Base-by-base conservation (phyloP, 2,797 vertebrate species). In the Ceyx erithaca region DNA sequence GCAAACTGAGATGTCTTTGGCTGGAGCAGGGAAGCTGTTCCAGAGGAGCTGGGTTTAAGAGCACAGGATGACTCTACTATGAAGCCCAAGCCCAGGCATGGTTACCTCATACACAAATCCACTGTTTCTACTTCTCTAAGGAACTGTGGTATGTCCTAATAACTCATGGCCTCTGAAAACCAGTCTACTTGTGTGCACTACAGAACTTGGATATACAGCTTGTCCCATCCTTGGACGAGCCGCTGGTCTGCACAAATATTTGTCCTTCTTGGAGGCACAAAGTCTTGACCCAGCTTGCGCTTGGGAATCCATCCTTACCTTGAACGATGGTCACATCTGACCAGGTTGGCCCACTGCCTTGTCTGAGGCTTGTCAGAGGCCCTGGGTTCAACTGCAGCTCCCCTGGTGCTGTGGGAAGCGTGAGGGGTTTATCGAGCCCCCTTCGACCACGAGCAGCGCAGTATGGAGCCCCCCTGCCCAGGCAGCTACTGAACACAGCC, bases 251-350 rank as follows among this genome's bases (percentile, higher is more conserved):
- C 59, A 69, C 63, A 63, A 79, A 28, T 40, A 33, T 70, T 86
- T 95, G 90, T 57, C 62, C 66, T 87, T 52, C 52, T 77, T 41
- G 58, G 85, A 14, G 67, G 61, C 55, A 37, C 45, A 48, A 73
- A 76, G 30, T 70, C 68, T 63, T 45, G 63, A 79, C 33, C 61
- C 26, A 80, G 30, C 33, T 62, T 59, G 64, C 45, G 8, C 2
- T 86, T 84, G 88, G 75, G 72, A 81, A 62, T 80, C 64, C 75
- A 67, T 20, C 0, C 0, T 92, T 77, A 55, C 70, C 80, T 81
- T 95, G 94, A 95, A 48, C 86, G 94, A 94, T 96, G 84, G 92
- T 90, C 16, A 1, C 95, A 90, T 61, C 71, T 95, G 94, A 85
- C 68, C 61, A 43, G 14, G 46, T 10, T 96, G 94, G 90, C 93